A percentile compares a stretch with the other conserved stretches of the same genome.
These are phyloP conservation scores for Lamprotornis superbus DNA, from an alignment of 2,113 vertebrate genomes.

Conservation along the genomic window DNA sequence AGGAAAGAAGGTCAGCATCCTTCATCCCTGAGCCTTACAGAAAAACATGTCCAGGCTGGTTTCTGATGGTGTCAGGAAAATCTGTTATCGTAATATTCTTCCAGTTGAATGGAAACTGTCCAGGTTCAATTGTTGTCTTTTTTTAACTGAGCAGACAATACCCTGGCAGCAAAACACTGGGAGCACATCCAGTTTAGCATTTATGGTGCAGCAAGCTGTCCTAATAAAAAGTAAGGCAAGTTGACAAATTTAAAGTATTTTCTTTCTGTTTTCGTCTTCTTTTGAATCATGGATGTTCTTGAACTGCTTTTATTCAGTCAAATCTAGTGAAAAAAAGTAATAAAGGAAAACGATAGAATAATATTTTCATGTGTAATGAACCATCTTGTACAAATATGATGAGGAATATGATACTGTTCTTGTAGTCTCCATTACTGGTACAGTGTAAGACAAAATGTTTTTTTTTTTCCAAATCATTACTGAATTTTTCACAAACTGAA, in stretches of 20 bases:
- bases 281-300: background rate
- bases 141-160: background rate
- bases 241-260: background rate
- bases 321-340: background rate
- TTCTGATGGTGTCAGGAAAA: background rate
- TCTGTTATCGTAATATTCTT: background rate
- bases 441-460: background rate
- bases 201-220: background rate
- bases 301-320: background rate
- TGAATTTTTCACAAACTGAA: background rate
- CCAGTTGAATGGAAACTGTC: background rate
- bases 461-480: slow-evolving; percentile 5
- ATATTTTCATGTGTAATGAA: background rate
- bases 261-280: background rate
- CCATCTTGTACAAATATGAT: background rate
- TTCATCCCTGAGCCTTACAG: background rate
- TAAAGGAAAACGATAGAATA: background rate
- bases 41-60: background rate
- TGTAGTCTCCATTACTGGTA: background rate
- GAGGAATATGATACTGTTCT: background rate
- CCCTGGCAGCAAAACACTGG: background rate
- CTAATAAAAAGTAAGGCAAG: background rate
- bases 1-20: background rate
- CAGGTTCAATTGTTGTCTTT: background rate
- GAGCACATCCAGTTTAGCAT: background rate